Evolutionary conservation across 2,888 invertebrate genomes (phyloP).

Genomic region (Eupithecia subumbrata): DNA sequence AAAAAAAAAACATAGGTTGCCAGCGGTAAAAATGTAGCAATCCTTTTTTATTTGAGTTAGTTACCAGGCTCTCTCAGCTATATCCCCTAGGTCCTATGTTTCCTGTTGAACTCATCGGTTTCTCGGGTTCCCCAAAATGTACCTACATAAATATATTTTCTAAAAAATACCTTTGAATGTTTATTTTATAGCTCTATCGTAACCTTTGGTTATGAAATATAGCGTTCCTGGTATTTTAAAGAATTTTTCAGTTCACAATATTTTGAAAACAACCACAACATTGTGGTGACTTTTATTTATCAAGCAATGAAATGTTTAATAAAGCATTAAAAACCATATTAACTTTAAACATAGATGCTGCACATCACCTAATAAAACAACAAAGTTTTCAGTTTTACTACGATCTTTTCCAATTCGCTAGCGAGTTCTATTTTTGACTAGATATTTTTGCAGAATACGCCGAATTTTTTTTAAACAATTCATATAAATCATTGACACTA

Average conservation of each 20-base stretch:
- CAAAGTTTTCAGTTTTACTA: slow-evolving; percentile 45
- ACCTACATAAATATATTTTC: neutral
- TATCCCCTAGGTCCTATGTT: no score
- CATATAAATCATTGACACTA: no score
- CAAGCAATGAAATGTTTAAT: slow-evolving; percentile 42
- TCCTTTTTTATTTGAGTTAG: no score
- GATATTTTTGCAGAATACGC: neutral
- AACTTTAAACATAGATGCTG: slow-evolving; percentile 37
- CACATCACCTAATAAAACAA: slow-evolving; percentile 47
- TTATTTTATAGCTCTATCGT: neutral
- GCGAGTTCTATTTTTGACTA: neutral
- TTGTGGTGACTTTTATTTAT: slow-evolving; percentile 38
- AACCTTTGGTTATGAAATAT: neutral
- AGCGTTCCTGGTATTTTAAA: neutral
- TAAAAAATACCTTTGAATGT: neutral
- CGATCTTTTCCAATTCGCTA: slow-evolving; percentile 11
- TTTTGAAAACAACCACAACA: slow-evolving; percentile 18
- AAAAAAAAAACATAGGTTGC: no score
- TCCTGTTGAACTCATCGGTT: no score
- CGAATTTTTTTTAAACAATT: no score
- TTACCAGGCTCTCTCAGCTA: no score
- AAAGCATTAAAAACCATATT: slow-evolving; percentile 43
- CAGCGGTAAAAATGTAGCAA: no score
- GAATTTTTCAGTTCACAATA: neutral
- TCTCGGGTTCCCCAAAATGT: no score